Evolutionary conservation across 2,113 vertebrate genomes (phyloP).

Genomic region (Melierax canorus): DNA sequence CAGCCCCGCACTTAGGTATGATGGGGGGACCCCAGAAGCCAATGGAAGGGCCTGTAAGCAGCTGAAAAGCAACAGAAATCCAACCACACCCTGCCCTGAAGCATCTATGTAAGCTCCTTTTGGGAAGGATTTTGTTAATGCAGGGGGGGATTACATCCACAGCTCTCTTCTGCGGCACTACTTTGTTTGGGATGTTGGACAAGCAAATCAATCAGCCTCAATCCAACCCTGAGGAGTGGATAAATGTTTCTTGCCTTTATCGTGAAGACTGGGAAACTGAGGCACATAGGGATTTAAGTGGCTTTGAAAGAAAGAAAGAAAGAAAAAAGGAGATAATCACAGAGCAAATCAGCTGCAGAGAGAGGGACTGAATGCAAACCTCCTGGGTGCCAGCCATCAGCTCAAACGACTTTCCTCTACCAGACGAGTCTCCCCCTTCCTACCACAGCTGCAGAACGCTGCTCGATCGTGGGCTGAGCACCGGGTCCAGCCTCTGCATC

Average conservation of each 20-base stretch:
- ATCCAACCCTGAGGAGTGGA: background rate
- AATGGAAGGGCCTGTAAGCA: background rate
- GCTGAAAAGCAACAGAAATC: background rate
- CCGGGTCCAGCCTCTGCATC: background rate
- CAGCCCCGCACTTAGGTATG: fast-evolving
- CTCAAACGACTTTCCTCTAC: fast-evolving
- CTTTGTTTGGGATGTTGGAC: background rate
- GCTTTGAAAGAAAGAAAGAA: background rate
- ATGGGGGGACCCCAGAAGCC: background rate
- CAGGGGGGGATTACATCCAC: background rate
- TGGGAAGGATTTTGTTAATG: background rate
- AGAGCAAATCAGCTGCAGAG: background rate
- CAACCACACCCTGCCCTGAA: background rate
- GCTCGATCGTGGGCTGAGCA: fast-evolving
- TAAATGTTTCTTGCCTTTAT: background rate
- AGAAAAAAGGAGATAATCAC: background rate
- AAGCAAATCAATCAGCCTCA: conserved; percentile 6
- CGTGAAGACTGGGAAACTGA: background rate
- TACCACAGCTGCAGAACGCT: background rate
- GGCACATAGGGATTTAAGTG: background rate
- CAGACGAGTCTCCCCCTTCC: fast-evolving
- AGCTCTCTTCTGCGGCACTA: background rate
- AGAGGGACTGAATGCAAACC: background rate
- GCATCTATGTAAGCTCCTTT: background rate
- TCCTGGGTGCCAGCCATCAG: fast-evolving